A percentile compares a stretch with the other conserved stretches of the same genome.
Conservation (phyloP, 2,888 invertebrate species). For the Crioceris asparagi region DNA sequence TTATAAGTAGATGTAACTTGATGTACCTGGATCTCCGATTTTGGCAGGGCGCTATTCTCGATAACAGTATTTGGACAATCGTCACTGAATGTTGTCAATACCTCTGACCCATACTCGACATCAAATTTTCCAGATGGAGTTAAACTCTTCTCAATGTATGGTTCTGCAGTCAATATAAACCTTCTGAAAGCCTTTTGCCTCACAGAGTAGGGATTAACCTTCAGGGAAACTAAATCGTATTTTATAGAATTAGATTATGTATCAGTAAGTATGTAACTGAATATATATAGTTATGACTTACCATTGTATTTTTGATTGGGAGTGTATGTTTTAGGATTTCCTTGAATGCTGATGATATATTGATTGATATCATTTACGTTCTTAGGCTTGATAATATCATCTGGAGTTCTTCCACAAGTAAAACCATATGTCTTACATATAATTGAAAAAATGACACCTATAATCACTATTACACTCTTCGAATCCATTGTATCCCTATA, state of each 20-base stretch:
- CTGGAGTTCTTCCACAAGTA: slow-evolving; percentile 35
- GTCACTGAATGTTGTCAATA: slow-evolving; percentile 61
- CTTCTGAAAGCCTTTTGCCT: slow-evolving; percentile 16
- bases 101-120: slow-evolving; percentile 49
- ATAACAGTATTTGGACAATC: slow-evolving; percentile 69
- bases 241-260: neutral
- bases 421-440: slow-evolving; percentile 5
- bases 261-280: neutral
- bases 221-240: slow-evolving; percentile 21
- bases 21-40: slow-evolving; percentile 54
- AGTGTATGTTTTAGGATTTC: slow-evolving; percentile 24
- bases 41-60: slow-evolving; percentile 64
- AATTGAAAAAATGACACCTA: slow-evolving; percentile 6
- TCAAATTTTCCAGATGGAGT: slow-evolving; percentile 48
- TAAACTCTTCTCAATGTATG: slow-evolving; percentile 41
- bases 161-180: slow-evolving; percentile 39
- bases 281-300: too few relatives aligned
- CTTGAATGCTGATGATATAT: slow-evolving; percentile 26
- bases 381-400: slow-evolving; percentile 36
- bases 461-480: slow-evolving; percentile 1
- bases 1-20: too few relatives aligned
- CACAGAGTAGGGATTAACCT: slow-evolving; percentile 14
- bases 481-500: slow-evolving; percentile 3
- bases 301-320: slow-evolving; percentile 25
- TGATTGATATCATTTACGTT: slow-evolving; percentile 45